Base-by-base conservation (phyloP, 2,797 vertebrate genomes). In the Tolypeutes matacus region DNA sequence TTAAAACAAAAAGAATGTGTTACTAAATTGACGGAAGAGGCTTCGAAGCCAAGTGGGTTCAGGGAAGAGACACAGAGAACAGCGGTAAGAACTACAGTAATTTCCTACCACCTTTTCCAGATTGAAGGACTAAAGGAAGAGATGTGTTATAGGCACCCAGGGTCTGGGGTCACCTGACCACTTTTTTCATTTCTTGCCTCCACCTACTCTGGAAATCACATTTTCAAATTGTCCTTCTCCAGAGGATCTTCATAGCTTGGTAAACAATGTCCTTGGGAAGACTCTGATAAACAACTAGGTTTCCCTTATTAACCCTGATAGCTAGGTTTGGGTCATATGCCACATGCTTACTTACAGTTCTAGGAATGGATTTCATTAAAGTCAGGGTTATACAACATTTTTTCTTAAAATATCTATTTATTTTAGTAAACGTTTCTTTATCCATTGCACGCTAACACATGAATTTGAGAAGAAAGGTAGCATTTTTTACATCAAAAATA, bases 51-150 rank as follows among this genome's bases (percentile, higher is more conserved):
- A 65, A 85, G 34, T 3, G 25, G 3, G 2, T 29, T 83, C 23
- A 34, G 42, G 4, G 17, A 75, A 65, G 27, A n/a, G 25, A 8
- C 46, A 3, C 25, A 25, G 56, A 53, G 12, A 67, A 49, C 0
- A 67, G 10, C 6, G 21, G 53, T 56, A 20, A 56, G 18, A 17
- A 1, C 2, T 3, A 2, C 11, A 51, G 21, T 14, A 25, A 49
- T 21, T 12, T 1, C 11, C 11, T 11, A 6, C 31, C 6, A 0
- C 27, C 12, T 10, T 0, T 6, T 5, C 2, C 0, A 7, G 11
- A 20, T 34, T 51, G 11, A n/a, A 49, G 18, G 2, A 60, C 31
- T 17, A 17, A 49, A 77, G 31, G 51, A 64, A 31, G 17, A 65
- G 1, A 65, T 1, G 0, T 7, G 0, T 14, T 3, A 14, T 42